Base-by-base conservation (phyloP, 1,140 invertebrate genomes). In the Idris sp. region DNA sequence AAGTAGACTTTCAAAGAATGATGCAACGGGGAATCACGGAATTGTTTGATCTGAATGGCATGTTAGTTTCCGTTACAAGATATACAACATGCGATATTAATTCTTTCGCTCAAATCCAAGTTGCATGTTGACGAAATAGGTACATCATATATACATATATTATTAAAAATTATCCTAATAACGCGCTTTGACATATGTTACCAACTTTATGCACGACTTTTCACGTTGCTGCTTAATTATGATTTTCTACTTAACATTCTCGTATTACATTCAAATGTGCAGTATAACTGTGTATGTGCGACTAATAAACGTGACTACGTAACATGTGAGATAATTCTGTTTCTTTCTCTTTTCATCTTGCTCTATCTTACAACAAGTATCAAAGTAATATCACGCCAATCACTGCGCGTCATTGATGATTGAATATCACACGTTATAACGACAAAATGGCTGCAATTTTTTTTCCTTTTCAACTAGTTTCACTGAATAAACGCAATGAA, bases 311-410 rank as follows among this genome's bases (percentile, higher is more conserved):
- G 72, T 74, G 72, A 64, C 56, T 75, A 61, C 65, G 73, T 71
- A 75, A 75, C 40, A 43, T 65, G 59, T 75, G 65, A 75, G 65
- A 75, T 75, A 75, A 75, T 71, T 75, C 58, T 58, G 14, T 54
- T 75, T 75, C 65, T 71, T 71, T 74, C 56, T 68, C 48, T 33
- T 31, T 65, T 25, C 4, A 31, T 61, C 61, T 16, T 18, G 22
- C 62, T 67, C 35, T 43, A 44, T 58, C 44, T 43, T 19, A 51
- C 43, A 11, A 36, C 28, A 53, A 38, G 58, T 75, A 69, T 74
- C 64, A 64, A 44, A 41, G 30, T 33, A 49, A 51, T 69, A 71
- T 75, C 59, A 71, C 59, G 65, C 64, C 65, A 65, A 75, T 71
- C 58, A 69, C 54, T 58, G 41, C 58, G 38, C 53, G 46, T 64